phyloP scores from a whole-genome alignment of 2,888 invertebrate species.

The Eupithecia inturbata region DNA sequence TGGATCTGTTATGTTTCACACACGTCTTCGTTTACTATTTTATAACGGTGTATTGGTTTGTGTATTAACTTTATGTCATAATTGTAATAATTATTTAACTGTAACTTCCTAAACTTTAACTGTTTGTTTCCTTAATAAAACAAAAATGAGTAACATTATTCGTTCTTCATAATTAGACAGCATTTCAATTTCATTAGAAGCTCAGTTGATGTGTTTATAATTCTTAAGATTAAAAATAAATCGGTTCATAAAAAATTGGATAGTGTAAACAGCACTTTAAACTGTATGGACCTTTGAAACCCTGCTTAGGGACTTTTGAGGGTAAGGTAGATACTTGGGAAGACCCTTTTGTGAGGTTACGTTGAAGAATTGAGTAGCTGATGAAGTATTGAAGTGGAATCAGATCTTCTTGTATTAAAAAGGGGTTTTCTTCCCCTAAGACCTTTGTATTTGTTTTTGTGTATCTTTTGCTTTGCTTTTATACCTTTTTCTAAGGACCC shows the following conservation, averaged over 20 bases:
- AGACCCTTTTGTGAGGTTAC: slow-evolving; percentile 39
- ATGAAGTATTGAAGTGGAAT: slow-evolving; percentile 42
- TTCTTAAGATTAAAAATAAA: background rate
- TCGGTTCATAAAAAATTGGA: background rate
- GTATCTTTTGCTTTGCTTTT: slow-evolving; percentile 10
- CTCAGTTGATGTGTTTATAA: background rate
- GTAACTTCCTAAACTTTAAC: no score
- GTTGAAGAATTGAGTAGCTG: slow-evolving; percentile 44
- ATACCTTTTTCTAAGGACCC: slow-evolving; percentile 2
- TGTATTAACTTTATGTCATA: no score
- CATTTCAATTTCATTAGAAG: background rate
- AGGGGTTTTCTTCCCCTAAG: slow-evolving; percentile 18
- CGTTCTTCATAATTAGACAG: no score
- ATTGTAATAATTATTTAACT: no score
- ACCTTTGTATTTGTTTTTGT: slow-evolving; percentile 4
- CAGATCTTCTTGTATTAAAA: slow-evolving; percentile 30
- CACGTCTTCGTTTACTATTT: no score
- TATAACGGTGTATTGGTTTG: no score
- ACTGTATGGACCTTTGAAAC: slow-evolving; percentile 45
- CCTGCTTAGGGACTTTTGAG: slow-evolving; percentile 50
- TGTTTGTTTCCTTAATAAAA: no score
- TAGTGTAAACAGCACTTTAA: background rate
- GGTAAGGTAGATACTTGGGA: slow-evolving; percentile 33
- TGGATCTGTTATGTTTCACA: no score
- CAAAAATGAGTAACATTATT: no score